Base-by-base conservation (phyloP, 2,113 vertebrate species). In the crab-eating macaque (Macaca fascicularis) region DNA sequence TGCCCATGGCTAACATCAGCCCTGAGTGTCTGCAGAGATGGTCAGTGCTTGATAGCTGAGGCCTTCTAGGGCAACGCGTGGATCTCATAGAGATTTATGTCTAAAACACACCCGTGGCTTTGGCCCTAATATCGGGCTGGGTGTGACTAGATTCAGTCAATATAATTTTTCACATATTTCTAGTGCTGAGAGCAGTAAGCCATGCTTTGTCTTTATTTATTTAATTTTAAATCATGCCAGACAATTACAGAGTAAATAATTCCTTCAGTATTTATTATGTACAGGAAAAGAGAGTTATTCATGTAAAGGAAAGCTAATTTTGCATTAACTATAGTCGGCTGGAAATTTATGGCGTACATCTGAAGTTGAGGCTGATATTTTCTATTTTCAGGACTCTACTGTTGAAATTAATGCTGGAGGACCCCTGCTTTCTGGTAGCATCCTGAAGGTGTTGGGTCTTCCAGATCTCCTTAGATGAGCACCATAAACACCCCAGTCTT, bases 81-180 rank as follows among this genome's bases (percentile, higher is more conserved):
- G 97, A 96, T 98, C 98, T 98, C 97, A 96, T 97, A 98, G 97
- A 98, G 98, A 98, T 98, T 98, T 98, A 97, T 97, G 88, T 97
- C 97, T 98, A 97, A 98, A 98, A 98, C 98, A 98, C 97, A 96
- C 91, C 97, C 94, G 67, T 97, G 97, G 69, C 97, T 96, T 98
- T 98, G 97, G 97, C 98, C 98, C 97, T 96, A 98, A 64, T 86
- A 94, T 96, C 75, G 69, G 98, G 84, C 97, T 98, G 91, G 87
- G 91, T 98, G 98, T 98, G 98, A 97, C 97, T 97, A 74, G 92
- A 95, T 98, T 95, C 89, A 23, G 1, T 57, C 89, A 98, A 95
- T 95, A 16, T 95, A 95, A 97, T 98, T 98, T 98, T 98, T 98
- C 98, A 95, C 82, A 6, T 78, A 50, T 94, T 97, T 97, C 88